These are phyloP conservation scores for Schlechtendalia chinensis DNA, from an alignment of 1,140 invertebrate species.

Conservation along the genomic window DNA sequence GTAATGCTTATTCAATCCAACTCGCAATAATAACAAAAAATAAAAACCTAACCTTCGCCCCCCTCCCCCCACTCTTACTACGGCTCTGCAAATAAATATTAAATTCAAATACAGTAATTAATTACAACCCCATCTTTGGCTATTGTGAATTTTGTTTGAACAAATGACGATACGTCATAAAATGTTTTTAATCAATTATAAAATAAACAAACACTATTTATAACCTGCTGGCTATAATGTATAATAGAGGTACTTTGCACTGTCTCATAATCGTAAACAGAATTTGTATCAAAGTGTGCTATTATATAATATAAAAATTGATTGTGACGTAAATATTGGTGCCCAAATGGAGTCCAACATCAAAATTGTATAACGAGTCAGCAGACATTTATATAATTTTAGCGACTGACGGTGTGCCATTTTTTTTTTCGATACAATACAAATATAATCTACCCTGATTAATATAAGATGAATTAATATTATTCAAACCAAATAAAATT, in stretches of 20 bases:
- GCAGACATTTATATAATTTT: background rate
- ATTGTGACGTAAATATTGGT: slow-evolving; percentile 15
- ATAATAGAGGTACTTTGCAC: background rate
- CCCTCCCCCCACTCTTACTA: too few relatives aligned
- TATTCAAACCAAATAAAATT: too few relatives aligned
- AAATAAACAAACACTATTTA: background rate
- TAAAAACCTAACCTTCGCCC: too few relatives aligned
- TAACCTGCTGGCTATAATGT: background rate
- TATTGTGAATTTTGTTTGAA: background rate
- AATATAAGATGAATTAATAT: too few relatives aligned
- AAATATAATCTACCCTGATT: too few relatives aligned
- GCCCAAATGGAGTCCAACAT: slow-evolving; percentile 6
- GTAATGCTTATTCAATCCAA: too few relatives aligned
- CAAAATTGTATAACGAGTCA: background rate
- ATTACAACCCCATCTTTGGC: background rate
- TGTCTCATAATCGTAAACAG: background rate
- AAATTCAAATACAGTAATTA: too few relatives aligned
- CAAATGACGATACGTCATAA: background rate
- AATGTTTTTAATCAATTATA: background rate
- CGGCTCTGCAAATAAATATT: too few relatives aligned
- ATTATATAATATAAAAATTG: slow-evolving; percentile 2
- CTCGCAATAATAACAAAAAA: too few relatives aligned
- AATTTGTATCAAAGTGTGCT: background rate
- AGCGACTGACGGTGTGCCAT: too few relatives aligned
- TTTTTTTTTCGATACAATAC: too few relatives aligned